Evolutionary conservation across 2,888 invertebrate genomes (phyloP), one percentile per base, ranked within the genome.

Genomic region (Mimas tiliae): DNA sequence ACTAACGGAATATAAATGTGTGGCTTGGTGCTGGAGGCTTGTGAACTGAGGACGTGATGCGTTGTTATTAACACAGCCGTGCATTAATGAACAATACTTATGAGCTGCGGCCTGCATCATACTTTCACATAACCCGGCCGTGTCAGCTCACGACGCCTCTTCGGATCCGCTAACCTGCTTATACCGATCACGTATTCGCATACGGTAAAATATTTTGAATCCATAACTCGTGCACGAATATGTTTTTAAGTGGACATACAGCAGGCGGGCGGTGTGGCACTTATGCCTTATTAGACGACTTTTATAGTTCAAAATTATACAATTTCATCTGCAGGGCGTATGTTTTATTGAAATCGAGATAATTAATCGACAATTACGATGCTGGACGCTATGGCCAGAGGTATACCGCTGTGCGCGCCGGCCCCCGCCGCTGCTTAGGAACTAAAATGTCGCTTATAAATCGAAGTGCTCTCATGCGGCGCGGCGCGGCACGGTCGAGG

Each of bases 301-400:
- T 87, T 88, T 89, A 88, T 87, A 76, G 85, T 84, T 82, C 85
- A 78, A 88, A 88, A 89, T 90, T 91, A 90, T 90, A 91, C 91
- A 85, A 88, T 90, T 90, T 90, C 81, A 90, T 90, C 83, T 86
- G 86, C 85, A 87, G 83, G 83, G 85, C 85, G 84, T 88, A 90
- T 90, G 87, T 93, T 91, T 92, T 92, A 92, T 92, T 91, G 88
- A 90, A 90, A 88, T 82, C 81, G 85, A 88, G 86, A 91, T 92
- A 92, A 93, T 92, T 91, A 93, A 93, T 92, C 86, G 92, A 86
- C 89, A 88, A 92, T 93, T 90, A 92, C 92, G 89, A 91, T 87
- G 90, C 90, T 89, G 90, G 90, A 86, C 80, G 86, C 84, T 87
- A 88, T 87, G 89, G 84, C 83, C 82, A 80, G 81, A 78, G 90